A percentile compares a stretch with the other conserved stretches of the same genome.
Evolutionary conservation across 2,888 invertebrate species (phyloP).

Genomic region (Nomada fabriciana): DNA sequence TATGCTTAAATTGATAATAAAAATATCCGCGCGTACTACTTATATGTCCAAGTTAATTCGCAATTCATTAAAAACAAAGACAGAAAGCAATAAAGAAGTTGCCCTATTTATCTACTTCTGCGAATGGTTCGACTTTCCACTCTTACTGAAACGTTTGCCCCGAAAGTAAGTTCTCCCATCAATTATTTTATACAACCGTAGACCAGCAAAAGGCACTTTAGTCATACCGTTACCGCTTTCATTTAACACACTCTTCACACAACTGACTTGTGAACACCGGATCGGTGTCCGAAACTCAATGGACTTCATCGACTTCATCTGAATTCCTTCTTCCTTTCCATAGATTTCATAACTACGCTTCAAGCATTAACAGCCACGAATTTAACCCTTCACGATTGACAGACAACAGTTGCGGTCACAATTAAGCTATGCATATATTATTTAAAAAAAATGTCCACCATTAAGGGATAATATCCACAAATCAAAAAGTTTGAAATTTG

Average conservation of each 20-base stretch:
- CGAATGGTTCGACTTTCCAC: not conserved
- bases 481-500: not conserved
- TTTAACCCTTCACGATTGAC: too few species aligned
- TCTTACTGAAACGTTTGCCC: not conserved
- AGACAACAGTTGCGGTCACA: too few species aligned
- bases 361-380: not conserved
- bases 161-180: not conserved
- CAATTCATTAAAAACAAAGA: too few species aligned
- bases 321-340: not conserved
- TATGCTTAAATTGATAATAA: too few species aligned
- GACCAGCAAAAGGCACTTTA: constrained; percentile 1
- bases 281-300: constrained; percentile 2
- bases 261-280: not conserved
- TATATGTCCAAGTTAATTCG: too few species aligned
- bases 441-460: constrained; percentile 42
- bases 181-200: constrained; percentile 20
- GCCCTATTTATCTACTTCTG: not conserved
- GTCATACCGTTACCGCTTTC: constrained; percentile 7
- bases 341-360: constrained; percentile 36
- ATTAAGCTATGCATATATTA: constrained; percentile 37
- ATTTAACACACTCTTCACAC: not conserved
- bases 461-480: not conserved
- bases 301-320: too few species aligned
- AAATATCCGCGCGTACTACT: too few species aligned
- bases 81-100: not conserved